A percentile compares a stretch with the other conserved stretches of the same genome.
These are phyloP conservation scores for Erpobdella octoculata DNA, from an alignment of 2,888 invertebrate species.

Conservation along the genomic window DNA sequence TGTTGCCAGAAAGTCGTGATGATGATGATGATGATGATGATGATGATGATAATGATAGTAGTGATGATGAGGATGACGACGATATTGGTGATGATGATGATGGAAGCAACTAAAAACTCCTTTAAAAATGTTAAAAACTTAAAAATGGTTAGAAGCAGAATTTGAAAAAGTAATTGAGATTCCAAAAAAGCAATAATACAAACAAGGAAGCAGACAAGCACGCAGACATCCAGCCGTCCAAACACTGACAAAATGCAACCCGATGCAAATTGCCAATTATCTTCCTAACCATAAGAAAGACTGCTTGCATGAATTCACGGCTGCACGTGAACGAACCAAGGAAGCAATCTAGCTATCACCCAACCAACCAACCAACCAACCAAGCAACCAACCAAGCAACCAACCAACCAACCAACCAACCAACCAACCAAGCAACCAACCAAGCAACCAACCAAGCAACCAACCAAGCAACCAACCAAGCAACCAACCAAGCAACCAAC, in stretches of 20 bases:
- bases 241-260: background rate
- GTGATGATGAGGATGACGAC: background rate
- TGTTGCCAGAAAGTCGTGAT: conserved; percentile 17
- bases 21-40: conserved; percentile 27
- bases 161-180: no score
- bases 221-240: background rate
- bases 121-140: no score
- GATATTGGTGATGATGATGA: no score
- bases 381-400: background rate
- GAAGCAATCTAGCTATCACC: background rate
- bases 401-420: background rate
- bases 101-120: no score
- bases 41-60: conserved; percentile 25
- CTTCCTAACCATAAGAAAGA: background rate
- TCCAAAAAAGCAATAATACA: no score
- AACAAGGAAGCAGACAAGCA: background rate
- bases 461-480: background rate
- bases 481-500: background rate
- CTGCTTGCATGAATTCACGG: no score
- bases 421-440: background rate
- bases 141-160: no score
- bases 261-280: conserved; percentile 6
- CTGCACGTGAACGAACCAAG: background rate
- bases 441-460: background rate
- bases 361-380: background rate